phyloP scores from a whole-genome alignment of 2,113 vertebrate genomes.

The Paradisaea rubra region DNA sequence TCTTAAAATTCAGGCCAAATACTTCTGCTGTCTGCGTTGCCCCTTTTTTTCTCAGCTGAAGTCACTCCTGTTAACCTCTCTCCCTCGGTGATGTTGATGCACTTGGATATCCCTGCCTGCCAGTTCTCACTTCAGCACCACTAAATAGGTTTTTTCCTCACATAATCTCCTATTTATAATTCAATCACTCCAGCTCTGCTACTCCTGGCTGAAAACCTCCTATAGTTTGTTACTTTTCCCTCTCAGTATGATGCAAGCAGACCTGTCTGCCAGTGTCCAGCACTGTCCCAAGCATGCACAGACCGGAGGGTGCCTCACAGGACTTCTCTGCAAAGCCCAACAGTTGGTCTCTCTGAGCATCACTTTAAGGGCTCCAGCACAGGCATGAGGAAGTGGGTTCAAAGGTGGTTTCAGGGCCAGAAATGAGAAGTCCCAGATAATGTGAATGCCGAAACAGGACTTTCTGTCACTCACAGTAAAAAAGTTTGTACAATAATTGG shows the following conservation, averaged over 20 bases:
- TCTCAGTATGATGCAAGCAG: not conserved
- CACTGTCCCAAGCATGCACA: rapidly evolving
- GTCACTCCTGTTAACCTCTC: not conserved
- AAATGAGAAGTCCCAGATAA: not conserved
- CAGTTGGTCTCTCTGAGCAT: not conserved
- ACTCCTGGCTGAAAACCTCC: not conserved
- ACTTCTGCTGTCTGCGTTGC: not conserved
- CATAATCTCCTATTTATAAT: not conserved
- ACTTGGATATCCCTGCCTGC: not conserved
- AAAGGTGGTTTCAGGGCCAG: not conserved
- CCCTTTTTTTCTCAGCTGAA: not conserved
- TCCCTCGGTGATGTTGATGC: not conserved
- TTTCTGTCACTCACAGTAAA: not conserved
- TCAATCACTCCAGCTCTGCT: not conserved
- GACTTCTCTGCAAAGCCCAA: not conserved
- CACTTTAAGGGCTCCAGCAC: not conserved
- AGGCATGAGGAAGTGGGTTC: not conserved
- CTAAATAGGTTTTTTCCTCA: not conserved
- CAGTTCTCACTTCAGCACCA: not conserved
- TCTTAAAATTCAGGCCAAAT: not conserved
- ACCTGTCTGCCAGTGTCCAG: not conserved
- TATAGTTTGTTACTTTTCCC: not conserved
- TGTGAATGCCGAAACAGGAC: not conserved
- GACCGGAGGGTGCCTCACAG: not conserved
- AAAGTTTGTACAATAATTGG: not conserved